Conservation (phyloP, 37 sponge, comb jelly and placozoan genomes). For the Chondrilla cf. caribensis region DNA sequence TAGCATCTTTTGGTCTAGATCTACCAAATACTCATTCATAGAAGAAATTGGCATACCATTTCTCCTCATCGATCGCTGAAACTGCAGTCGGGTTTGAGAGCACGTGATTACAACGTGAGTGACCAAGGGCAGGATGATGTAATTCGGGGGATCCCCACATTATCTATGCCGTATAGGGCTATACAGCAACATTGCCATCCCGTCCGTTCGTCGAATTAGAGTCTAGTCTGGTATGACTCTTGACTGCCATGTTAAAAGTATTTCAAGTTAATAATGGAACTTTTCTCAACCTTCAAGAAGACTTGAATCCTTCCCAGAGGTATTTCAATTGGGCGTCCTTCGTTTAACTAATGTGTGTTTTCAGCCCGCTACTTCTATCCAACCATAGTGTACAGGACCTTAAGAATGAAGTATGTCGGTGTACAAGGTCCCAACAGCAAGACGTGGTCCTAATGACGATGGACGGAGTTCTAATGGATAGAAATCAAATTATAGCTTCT, state of each 20-base stretch:
- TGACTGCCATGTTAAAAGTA: neutral
- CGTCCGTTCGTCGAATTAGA: no score
- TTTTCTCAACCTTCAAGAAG: neutral
- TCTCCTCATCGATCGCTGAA: no score
- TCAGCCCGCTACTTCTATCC: no score
- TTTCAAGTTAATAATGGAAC: constrained; percentile 13
- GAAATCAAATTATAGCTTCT: neutral
- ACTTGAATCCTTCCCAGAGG: constrained; percentile 3
- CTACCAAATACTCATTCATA: neutral
- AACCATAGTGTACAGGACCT: constrained; percentile 12
- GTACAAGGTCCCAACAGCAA: no score
- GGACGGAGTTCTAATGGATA: constrained; percentile 11
- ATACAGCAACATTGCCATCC: no score
- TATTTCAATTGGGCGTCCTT: neutral
- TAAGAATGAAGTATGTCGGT: neutral
- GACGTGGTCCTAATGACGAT: constrained; percentile 15
- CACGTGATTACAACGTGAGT: no score
- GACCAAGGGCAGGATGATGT: no score
- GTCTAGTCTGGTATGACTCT: no score
- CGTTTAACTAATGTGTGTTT: no score
- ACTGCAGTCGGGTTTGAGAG: no score
- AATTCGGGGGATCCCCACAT: no score
- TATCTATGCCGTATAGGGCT: no score
- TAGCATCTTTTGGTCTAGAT: constrained; percentile 1
- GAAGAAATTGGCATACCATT: neutral